Base-by-base conservation (phyloP, 2,113 vertebrate species). In the Gymnocephalus cernua region DNA sequence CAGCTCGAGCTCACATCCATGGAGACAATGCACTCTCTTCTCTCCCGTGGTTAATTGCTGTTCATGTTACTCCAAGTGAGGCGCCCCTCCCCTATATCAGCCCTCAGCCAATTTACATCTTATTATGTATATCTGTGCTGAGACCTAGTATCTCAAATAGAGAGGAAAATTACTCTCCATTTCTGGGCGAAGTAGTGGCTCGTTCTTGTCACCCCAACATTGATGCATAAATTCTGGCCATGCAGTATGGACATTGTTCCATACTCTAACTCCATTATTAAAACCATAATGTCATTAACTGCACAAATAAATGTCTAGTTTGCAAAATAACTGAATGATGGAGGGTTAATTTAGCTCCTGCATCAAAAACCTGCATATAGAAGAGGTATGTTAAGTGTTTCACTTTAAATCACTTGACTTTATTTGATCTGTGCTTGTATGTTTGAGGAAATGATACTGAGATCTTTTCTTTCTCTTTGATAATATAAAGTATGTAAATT, bases 81-180 rank as follows among this genome's bases (percentile, higher is more conserved):
- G 45, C 77, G 41, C 83, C 85, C 83, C 87, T 83, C 79, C 79
- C 75, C 69, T 79, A 83, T 90, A 92, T 93, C 85, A 91, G 74
- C 86, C 89, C 83, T 89, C 75, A 90, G 85, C 86, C 91, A 90
- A 94, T 93, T 94, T 95, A 92, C 93, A 94, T 94, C 91, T 92
- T 90, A 93, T 94, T 94, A 94, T 86, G 66, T 77, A 72, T 91
- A 89, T 90, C 91, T 90, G 86, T 89, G 89, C 88, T 91, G 79
- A 90, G 90, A 91, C 87, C 66, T 85, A 83, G 86, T 85, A 82
- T 86, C 88, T 90, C 86, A 91, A 90, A 92, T 86, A 86, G 86
- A 91, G 91, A 90, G 13, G 92, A 93, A 89, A 92, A 92, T 94
- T 89, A 85, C 88, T 88, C 86, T 72, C 86, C 73, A 76, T 88